A percentile compares a stretch with the other conserved stretches of the same genome.
Conservation (phyloP, 2,797 vertebrate species). For the Masticophis lateralis region DNA sequence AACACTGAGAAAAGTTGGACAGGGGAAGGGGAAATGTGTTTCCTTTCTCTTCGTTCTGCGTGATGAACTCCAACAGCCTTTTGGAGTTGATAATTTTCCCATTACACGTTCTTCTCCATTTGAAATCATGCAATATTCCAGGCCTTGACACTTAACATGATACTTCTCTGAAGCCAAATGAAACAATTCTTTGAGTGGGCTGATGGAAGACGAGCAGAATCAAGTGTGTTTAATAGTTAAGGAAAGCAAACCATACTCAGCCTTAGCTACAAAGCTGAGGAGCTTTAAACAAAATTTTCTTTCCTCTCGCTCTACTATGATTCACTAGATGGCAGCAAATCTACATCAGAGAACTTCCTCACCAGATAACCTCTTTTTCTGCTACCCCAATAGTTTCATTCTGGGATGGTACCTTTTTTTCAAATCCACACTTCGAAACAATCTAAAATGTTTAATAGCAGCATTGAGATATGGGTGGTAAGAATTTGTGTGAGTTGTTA, state of each 20-base stretch:
- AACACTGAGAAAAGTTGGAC: not conserved
- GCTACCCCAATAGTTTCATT: not conserved
- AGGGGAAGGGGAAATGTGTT: not conserved
- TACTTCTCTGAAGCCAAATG: not conserved
- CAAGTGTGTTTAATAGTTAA: not conserved
- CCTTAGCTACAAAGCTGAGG: not conserved
- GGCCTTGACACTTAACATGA: not conserved
- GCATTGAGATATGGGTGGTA: not conserved
- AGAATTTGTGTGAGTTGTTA: not conserved
- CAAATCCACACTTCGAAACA: not conserved
- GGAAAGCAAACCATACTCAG: not conserved
- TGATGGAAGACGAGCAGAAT: not conserved
- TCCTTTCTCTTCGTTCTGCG: not conserved
- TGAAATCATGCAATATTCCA: not conserved
- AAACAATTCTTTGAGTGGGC: not conserved
- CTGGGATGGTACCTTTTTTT: not conserved
- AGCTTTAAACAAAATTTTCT: not conserved
- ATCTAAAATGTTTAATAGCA: not conserved
- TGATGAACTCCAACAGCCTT: not conserved
- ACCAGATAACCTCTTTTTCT: not conserved
- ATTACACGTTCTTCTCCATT: not conserved
- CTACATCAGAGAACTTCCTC: not conserved
- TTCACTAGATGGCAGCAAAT: slow-evolving; percentile 29
- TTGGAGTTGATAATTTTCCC: not conserved
- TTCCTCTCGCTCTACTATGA: not conserved